A percentile compares a stretch with the other conserved stretches of the same genome.
Evolutionary conservation across 1,140 invertebrate species (phyloP).

Genomic region (Camponotus vicinus): DNA sequence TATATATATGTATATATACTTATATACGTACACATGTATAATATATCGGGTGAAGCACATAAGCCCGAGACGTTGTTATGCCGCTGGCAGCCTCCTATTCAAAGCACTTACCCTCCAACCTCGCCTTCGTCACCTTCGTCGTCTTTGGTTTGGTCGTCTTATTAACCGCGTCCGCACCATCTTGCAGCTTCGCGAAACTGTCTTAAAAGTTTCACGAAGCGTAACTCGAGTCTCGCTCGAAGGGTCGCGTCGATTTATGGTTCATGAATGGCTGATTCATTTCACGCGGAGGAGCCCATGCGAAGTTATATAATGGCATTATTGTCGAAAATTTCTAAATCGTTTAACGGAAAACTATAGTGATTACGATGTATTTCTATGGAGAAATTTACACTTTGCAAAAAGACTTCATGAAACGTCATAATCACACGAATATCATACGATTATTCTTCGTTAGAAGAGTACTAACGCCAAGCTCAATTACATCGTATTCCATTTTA

Average conservation of each 20-base stretch:
- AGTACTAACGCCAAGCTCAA: not conserved
- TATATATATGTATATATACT: not conserved
- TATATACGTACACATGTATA: conserved; percentile 36
- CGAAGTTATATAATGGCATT: not conserved
- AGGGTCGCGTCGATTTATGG: conserved; percentile 27
- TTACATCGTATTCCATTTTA: conserved; percentile 13
- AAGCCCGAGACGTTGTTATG: conserved; percentile 68
- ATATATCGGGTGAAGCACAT: conserved; percentile 56
- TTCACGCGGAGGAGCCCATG: not conserved
- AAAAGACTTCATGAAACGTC: not conserved
- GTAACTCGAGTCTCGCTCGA: conserved; percentile 2
- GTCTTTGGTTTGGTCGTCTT: conserved; percentile 32
- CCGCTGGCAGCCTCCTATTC: conserved; percentile 67
- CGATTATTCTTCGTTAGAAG: conserved; percentile 22
- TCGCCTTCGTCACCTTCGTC: conserved; percentile 23
- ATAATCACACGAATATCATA: not conserved
- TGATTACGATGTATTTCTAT: too few relatives aligned
- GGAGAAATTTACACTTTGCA: not conserved
- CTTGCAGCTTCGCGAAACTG: not conserved
- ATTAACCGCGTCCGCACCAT: conserved; percentile 26
- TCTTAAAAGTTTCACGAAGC: conserved; percentile 47
- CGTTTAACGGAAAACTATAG: not conserved
- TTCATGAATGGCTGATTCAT: conserved; percentile 32
- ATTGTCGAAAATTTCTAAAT: not conserved
- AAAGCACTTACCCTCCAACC: conserved; percentile 63